Evolutionary conservation across 2,888 invertebrate species (phyloP), one percentile per base, ranked within the genome.

Genomic region (Epinotia bilunana): DNA sequence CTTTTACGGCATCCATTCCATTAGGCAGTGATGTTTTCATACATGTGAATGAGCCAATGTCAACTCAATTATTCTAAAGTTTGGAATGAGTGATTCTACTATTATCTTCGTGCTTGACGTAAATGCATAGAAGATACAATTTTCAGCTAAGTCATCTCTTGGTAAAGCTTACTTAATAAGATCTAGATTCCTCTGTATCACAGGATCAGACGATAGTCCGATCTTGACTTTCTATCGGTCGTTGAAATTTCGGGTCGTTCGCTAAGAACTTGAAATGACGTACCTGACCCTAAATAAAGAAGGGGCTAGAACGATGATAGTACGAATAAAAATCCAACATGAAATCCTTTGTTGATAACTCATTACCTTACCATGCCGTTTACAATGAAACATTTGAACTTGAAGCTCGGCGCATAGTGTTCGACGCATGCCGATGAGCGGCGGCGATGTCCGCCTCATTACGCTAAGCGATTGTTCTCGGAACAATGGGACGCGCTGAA

Each of bases 401-500:
- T 39, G 39, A 9, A 39, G 39, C 39, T 9, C 9, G 39, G 9
- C 49, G 49, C 49, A 1, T 1, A 7, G 53, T n/a, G 5, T 53
- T 49, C 55, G 49, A 43, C 28, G 55, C 20, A n/a, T 13, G 13
- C 23, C 1, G n/a, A 12, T 16, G 39, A 4, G 2, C 49, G 9
- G 60, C 53, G 18, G 53, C 60, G 11, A 13, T 39, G 60, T 53
- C 53, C 23, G 65, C 33, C 60, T 57, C 64, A 74, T 70, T 60
- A 74, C 61, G 62, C 18, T 64, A 68, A 74, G 57, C 77, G 76
- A 81, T 82, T 83, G 83, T 83, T 81, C 77, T 46, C 28, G 76
- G 78, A 84, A 87, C 87, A 87, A 85, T 86, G 74, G 80, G 53
- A 77, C 80, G 23, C 80, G 79, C 77, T 85, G 85, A 84, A 79